A percentile compares a stretch with the other conserved stretches of the same genome.
These are phyloP conservation scores for Aldabrachelys gigantea DNA, from an alignment of 2,113 vertebrate species.

Conservation along the genomic window DNA sequence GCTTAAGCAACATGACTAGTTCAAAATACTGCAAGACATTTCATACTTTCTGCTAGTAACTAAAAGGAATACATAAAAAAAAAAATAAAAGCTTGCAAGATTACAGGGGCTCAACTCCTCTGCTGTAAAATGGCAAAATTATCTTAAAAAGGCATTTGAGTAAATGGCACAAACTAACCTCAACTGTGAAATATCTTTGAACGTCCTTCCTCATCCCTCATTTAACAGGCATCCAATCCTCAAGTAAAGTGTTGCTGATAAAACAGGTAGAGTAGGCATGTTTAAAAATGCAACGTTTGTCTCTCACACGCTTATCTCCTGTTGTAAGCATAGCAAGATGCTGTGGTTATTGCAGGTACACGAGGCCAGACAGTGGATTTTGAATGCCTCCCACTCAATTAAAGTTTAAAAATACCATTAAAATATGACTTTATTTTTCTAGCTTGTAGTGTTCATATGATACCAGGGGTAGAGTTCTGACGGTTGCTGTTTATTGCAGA, in stretches of 20 bases:
- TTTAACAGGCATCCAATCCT: not conserved
- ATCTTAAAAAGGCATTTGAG: not conserved
- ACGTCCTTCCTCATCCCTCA: not conserved
- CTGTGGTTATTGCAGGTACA: fast-evolving
- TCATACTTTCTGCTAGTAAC: not conserved
- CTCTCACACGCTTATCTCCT: not conserved
- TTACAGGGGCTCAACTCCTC: not conserved
- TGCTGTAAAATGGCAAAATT: not conserved
- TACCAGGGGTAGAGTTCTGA: not conserved
- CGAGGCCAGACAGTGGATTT: not conserved
- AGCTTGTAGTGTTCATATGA: not conserved
- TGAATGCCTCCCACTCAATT: not conserved
- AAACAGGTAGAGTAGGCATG: not conserved
- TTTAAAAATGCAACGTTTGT: not conserved
- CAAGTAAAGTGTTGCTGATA: not conserved
- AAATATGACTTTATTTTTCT: not conserved
- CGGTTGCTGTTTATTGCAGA: not conserved
- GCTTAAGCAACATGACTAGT: not conserved
- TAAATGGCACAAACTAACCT: not conserved
- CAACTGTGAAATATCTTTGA: not conserved
- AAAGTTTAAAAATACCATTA: not conserved
- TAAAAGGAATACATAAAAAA: not conserved
- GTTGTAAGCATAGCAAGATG: not conserved
- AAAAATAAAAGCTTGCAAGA: not conserved
- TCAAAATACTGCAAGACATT: not conserved